These are phyloP conservation scores for Miltochrista miniata DNA, from an alignment of 2,888 invertebrate species.

Conservation along the genomic window DNA sequence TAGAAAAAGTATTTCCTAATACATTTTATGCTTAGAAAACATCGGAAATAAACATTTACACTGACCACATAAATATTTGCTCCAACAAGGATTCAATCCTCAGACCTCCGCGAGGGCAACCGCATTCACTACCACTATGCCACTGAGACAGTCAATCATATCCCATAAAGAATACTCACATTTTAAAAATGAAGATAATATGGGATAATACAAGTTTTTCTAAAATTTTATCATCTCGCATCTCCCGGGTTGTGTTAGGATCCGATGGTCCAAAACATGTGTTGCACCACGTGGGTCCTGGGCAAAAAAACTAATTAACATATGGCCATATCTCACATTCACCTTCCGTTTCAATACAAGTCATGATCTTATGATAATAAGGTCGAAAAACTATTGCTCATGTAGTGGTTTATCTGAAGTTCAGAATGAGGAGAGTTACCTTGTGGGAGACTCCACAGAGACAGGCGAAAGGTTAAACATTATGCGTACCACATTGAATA, in stretches of 20 bases:
- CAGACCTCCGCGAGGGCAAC: no score
- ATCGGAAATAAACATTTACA: no score
- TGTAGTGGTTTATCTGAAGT: slow-evolving; percentile 13
- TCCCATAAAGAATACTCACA: no score
- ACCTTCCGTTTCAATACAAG: slow-evolving; percentile 13
- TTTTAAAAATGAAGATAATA: slow-evolving; percentile 14
- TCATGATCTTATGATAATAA: accelerated
- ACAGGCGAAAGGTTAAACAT: slow-evolving; percentile 74
- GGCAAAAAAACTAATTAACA: slow-evolving; percentile 38
- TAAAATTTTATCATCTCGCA: slow-evolving; percentile 53
- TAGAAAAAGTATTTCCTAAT: no score
- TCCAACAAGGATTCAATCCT: no score
- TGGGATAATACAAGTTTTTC: slow-evolving; percentile 41
- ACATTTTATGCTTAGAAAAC: no score
- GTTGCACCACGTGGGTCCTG: slow-evolving; percentile 78
- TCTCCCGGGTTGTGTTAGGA: slow-evolving; percentile 73
- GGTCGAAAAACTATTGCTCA: slow-evolving; percentile 11
- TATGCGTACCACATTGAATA: slow-evolving; percentile 74
- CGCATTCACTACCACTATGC: no score
- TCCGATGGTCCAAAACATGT: slow-evolving; percentile 72
- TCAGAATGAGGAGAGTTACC: slow-evolving; percentile 47
- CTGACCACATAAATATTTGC: no score
- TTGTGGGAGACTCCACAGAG: slow-evolving; percentile 77
- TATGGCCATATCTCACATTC: slow-evolving; percentile 28
- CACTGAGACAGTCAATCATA: no score